These are phyloP conservation scores for Prosapia bicincta DNA, from an alignment of 2,888 invertebrate genomes.

Conservation along the genomic window DNA sequence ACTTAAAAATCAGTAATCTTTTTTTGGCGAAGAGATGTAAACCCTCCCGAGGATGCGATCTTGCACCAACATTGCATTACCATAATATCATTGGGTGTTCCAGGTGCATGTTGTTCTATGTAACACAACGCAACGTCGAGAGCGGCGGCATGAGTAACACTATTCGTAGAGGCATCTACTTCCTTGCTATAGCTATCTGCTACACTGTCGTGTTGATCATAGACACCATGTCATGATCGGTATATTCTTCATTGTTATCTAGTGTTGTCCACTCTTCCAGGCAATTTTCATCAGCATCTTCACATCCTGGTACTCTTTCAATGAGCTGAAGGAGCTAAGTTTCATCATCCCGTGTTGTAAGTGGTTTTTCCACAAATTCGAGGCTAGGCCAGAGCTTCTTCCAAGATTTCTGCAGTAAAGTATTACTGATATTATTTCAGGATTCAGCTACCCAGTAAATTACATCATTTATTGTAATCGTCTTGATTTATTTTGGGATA, in stretches of 20 bases:
- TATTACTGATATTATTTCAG: too few species aligned
- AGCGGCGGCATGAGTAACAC: neutral
- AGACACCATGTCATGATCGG: neutral
- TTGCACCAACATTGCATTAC: neutral
- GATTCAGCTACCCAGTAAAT: slow-evolving; percentile 15
- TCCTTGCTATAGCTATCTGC: neutral
- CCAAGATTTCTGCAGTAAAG: neutral
- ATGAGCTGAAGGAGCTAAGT: too few species aligned
- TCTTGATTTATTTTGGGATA: slow-evolving; percentile 14
- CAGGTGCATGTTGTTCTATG: neutral
- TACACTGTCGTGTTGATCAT: neutral
- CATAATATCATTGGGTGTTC: too few species aligned
- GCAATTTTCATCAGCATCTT: neutral
- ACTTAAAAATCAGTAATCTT: too few species aligned
- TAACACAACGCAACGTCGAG: neutral
- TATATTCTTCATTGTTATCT: neutral
- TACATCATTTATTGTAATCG: slow-evolving; percentile 24
- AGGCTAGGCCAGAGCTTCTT: neutral
- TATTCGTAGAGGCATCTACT: neutral
- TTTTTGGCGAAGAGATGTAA: too few species aligned
- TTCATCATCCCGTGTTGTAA: too few species aligned
- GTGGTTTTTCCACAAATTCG: neutral
- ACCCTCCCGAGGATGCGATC: too few species aligned
- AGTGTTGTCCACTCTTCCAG: neutral
- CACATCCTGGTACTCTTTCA: neutral